A percentile compares a stretch with the other conserved stretches of the same genome.
These are phyloP conservation scores for Prosopocoilus inquinatus DNA, from an alignment of 2,888 invertebrate genomes.

Conservation along the genomic window DNA sequence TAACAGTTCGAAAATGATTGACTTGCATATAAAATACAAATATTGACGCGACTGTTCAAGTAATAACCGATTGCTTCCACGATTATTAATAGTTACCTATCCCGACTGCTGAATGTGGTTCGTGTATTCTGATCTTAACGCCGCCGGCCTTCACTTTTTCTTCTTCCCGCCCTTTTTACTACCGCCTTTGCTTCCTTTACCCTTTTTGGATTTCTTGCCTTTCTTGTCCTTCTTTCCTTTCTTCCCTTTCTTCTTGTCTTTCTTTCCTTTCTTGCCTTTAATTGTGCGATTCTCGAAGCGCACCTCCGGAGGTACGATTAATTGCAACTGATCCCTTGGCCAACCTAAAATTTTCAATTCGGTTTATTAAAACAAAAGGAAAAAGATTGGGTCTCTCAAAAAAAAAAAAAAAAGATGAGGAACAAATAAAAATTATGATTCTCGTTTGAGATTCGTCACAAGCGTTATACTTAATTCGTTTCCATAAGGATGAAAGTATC, in stretches of 20 bases:
- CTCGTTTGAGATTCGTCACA: too few species aligned
- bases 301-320: slow-evolving; percentile 5
- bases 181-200: slow-evolving; percentile 1
- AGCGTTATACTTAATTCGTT: too few species aligned
- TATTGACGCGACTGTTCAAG: too few species aligned
- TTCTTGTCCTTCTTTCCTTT: slow-evolving; percentile 8
- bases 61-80: too few species aligned
- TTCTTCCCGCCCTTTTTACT: slow-evolving; percentile 9
- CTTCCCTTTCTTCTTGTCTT: neutral
- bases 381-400: neutral
- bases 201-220: slow-evolving; percentile 1
- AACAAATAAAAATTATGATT: too few species aligned
- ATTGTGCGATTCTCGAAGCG: slow-evolving; percentile 11
- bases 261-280: slow-evolving; percentile 5
- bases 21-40: too few species aligned
- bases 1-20: too few species aligned
- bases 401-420: too few species aligned
- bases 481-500: too few species aligned
- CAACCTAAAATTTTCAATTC: slow-evolving; percentile 8
- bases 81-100: too few species aligned
- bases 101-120: too few species aligned
- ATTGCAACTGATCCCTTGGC: slow-evolving; percentile 5
- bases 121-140: too few species aligned
- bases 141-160: slow-evolving; percentile 1
- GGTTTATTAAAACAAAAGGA: neutral